Conservation (phyloP, 92 coral and sea anemone species). For the Parazoanthus atlanticus region DNA sequence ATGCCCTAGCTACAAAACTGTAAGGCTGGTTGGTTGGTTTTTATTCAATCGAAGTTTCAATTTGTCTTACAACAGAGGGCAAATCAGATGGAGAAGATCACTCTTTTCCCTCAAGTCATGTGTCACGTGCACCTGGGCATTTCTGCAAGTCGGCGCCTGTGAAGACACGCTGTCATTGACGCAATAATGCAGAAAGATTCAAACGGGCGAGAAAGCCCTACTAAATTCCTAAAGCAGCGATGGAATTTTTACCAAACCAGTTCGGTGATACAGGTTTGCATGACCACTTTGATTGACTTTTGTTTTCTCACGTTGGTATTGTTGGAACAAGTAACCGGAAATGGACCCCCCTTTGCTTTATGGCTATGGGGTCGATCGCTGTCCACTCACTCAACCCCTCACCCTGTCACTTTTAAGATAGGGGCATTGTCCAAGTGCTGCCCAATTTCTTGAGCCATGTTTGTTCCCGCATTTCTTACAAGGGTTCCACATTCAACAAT, state of each 20-base stretch:
- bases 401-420: too few species aligned
- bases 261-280: slow-evolving; percentile 35
- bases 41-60: neutral
- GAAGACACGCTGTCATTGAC: neutral
- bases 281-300: neutral
- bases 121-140: slow-evolving; percentile 31
- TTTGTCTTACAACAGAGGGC: neutral
- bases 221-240: slow-evolving; percentile 37
- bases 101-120: neutral
- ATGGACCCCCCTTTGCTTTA: neutral
- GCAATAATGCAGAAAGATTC: slow-evolving; percentile 32
- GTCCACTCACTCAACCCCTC: too few species aligned
- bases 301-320: neutral
- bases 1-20: neutral
- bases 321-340: neutral
- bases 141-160: neutral
- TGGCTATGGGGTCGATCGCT: too few species aligned
- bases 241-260: slow-evolving; percentile 46
- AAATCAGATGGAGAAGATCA: neutral
- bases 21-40: neutral
- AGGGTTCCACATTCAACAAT: too few species aligned
- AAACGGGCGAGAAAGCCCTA: slow-evolving; percentile 36
- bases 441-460: too few species aligned
- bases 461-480: too few species aligned
- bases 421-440: too few species aligned